Conservation (phyloP, 2,113 vertebrate genomes). For the Haemorhous mexicanus region DNA sequence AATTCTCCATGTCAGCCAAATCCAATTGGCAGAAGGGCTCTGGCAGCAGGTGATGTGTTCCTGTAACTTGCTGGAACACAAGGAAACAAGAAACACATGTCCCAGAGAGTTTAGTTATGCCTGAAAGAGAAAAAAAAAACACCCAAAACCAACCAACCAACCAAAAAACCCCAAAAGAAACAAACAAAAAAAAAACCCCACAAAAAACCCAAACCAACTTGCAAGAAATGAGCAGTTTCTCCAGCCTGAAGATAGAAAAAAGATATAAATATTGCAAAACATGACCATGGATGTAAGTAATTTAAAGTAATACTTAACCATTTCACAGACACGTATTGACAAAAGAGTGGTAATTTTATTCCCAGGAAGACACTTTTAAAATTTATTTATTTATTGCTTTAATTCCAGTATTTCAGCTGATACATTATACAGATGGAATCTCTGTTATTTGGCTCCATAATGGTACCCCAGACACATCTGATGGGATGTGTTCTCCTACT, state of each 20-base stretch:
- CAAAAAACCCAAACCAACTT: neutral
- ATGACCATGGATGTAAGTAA: neutral
- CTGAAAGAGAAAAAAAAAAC: neutral
- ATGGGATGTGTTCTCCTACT: neutral
- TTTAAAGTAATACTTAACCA: neutral
- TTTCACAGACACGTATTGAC: neutral
- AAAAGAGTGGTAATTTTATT: neutral
- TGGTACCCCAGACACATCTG: rapidly evolving
- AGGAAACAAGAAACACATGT: neutral
- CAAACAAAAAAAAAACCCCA: neutral
- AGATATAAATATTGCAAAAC: neutral
- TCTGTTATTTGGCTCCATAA: neutral
- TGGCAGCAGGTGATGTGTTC: neutral
- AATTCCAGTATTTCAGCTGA: neutral
- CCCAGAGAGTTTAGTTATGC: neutral
- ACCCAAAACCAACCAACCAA: too few species aligned
- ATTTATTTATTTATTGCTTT: neutral
- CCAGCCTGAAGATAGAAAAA: neutral
- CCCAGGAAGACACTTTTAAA: neutral
- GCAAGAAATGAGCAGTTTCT: neutral
- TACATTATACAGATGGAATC: neutral
- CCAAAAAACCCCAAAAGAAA: too few species aligned
- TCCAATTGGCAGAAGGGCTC: neutral
- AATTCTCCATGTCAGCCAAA: neutral
- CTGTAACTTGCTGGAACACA: neutral